Conservation (phyloP, 2,888 invertebrate species). For the Baronia brevicornis region DNA sequence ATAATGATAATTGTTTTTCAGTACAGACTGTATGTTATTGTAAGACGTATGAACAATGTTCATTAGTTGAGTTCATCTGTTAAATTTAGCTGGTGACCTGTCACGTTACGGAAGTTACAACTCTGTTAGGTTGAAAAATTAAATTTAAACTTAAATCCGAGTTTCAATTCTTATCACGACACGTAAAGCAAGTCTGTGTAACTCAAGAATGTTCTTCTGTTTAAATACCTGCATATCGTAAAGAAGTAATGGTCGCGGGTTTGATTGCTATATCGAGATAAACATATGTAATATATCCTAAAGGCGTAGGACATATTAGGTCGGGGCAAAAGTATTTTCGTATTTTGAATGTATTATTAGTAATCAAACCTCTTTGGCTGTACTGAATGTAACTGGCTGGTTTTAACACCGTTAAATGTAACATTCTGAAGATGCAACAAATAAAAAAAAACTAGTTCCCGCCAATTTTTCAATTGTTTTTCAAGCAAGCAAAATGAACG, state of each 20-base stretch:
- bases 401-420: no score
- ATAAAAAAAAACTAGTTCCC: no score
- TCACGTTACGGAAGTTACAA: slow-evolving; percentile 68
- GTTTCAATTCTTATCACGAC: slow-evolving; percentile 36
- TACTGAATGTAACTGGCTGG: no score
- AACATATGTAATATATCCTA: no score
- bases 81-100: slow-evolving; percentile 68
- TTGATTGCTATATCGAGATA: no score
- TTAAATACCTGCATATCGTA: neutral
- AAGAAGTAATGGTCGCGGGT: neutral
- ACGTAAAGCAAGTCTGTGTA: neutral
- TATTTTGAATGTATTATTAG: no score
- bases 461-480: no score
- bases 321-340: no score
- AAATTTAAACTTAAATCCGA: slow-evolving; percentile 53
- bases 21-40: slow-evolving; percentile 69
- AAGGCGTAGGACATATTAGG: no score
- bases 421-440: no score
- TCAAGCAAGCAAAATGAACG: no score
- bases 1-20: slow-evolving; percentile 69
- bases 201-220: neutral
- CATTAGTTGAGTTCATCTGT: slow-evolving; percentile 70
- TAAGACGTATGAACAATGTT: slow-evolving; percentile 74
- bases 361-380: no score
- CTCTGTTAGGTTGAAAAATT: slow-evolving; percentile 74